Conservation (phyloP, 1,140 invertebrate genomes). For the Onthophagus taurus region DNA sequence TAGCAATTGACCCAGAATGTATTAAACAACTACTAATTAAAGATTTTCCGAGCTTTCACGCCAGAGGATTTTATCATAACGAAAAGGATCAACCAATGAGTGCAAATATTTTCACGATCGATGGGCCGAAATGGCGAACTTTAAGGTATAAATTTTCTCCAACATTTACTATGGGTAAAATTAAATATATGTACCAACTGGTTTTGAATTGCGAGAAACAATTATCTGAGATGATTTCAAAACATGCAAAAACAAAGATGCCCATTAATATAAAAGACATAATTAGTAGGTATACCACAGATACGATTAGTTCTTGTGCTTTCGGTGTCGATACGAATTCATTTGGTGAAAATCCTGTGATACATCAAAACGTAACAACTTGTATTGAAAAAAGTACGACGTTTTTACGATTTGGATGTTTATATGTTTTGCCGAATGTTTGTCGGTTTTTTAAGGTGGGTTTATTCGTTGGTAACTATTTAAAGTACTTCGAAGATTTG, state of each 20-base stretch:
- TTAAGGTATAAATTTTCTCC: slow-evolving; percentile 34
- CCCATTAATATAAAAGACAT: slow-evolving; percentile 32
- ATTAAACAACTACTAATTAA: slow-evolving; percentile 14
- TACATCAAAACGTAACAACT: background rate
- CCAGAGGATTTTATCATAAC: slow-evolving; percentile 12
- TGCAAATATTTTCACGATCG: slow-evolving; percentile 31
- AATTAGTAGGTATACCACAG: slow-evolving; percentile 40
- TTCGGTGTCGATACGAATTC: slow-evolving; percentile 34
- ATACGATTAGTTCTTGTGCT: slow-evolving; percentile 44
- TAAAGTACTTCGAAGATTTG: slow-evolving; percentile 5
- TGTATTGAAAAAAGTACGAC: background rate
- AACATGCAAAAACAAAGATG: slow-evolving; percentile 9
- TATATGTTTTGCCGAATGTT: too few relatives aligned
- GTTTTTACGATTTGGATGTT: too few relatives aligned
- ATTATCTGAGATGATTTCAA: slow-evolving; percentile 35
- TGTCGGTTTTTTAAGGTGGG: background rate
- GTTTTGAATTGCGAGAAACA: slow-evolving; percentile 22
- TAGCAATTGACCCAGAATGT: slow-evolving; percentile 14
- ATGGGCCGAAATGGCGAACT: slow-evolving; percentile 38
- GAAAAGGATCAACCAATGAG: slow-evolving; percentile 25
- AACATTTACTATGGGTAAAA: slow-evolving; percentile 42
- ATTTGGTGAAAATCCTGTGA: background rate
- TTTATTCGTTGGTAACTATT: background rate
- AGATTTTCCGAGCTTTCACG: slow-evolving; percentile 15
- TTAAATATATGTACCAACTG: slow-evolving; percentile 39